Percentiles rank a stretch among this genome's conserved stretches.
These are phyloP conservation scores for Periophthalmus modestus DNA, from an alignment of 2,113 vertebrate species.

Conservation along the genomic window DNA sequence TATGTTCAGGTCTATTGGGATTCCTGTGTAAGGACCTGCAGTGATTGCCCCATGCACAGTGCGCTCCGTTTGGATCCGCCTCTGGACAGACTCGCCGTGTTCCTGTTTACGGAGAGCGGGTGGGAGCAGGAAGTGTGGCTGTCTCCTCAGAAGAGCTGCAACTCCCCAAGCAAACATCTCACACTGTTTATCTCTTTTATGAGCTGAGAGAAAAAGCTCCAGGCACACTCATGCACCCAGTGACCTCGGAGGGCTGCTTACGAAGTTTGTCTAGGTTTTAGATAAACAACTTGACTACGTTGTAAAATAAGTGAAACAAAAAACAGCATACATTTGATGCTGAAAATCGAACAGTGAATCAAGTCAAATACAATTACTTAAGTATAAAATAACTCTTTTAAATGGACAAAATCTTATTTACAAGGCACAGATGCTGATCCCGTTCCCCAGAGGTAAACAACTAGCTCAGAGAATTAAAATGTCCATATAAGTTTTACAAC, in stretches of 20 bases:
- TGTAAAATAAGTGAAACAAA: no score
- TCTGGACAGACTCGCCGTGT: constrained; percentile 41
- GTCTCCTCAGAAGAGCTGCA: constrained; percentile 50
- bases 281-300: background rate
- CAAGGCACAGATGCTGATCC: no score
- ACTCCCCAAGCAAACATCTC: constrained; percentile 59
- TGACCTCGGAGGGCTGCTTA: background rate
- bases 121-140: constrained; percentile 65
- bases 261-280: background rate
- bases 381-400: no score
- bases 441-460: no score
- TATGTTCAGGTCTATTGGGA: background rate
- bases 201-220: constrained; percentile 1
- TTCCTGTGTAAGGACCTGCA: background rate
- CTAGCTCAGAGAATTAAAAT: no score
- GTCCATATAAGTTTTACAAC: no score
- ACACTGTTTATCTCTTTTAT: constrained; percentile 36
- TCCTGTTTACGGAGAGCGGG: constrained; percentile 60
- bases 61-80: constrained; percentile 24
- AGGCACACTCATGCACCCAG: background rate
- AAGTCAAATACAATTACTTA: no score
- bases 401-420: no score
- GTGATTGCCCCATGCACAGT: background rate
- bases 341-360: background rate
- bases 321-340: background rate